Conservation (phyloP, 2,797 vertebrate species). For the Pteronotus mesoamericanus region DNA sequence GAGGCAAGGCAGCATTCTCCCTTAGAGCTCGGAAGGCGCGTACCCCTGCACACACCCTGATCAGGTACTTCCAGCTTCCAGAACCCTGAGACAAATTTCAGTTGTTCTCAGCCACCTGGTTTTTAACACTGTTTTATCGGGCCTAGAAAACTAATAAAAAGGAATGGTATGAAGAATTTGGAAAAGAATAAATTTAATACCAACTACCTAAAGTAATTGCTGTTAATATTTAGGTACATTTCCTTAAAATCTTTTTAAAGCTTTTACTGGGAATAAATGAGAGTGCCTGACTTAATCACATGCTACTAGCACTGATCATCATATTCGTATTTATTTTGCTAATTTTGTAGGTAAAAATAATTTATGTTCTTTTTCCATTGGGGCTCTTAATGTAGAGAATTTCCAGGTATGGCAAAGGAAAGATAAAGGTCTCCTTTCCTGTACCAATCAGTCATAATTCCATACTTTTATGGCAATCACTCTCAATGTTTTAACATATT, state of each 20-base stretch:
- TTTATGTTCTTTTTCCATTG: background rate
- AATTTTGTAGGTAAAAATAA: slow-evolving; percentile 18
- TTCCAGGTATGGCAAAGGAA: background rate
- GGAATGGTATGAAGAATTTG: background rate
- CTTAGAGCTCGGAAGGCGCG: background rate
- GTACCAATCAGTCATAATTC: background rate
- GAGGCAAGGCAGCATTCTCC: background rate
- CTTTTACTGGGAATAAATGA: background rate
- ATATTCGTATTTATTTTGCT: background rate
- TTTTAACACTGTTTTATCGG: background rate
- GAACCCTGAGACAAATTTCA: no score
- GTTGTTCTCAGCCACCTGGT: no score
- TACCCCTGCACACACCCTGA: no score
- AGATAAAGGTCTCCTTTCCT: background rate
- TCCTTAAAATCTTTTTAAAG: background rate
- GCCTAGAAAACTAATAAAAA: background rate
- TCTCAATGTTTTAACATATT: slow-evolving; percentile 2
- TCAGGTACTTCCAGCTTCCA: no score
- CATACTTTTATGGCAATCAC: background rate
- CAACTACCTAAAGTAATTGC: background rate
- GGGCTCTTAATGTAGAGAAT: background rate
- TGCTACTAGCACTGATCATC: background rate
- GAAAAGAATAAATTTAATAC: background rate
- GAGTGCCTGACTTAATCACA: background rate
- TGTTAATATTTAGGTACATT: background rate